Evolutionary conservation across 1,140 invertebrate genomes (phyloP).

Genomic region (Notospermus geniculatus): DNA sequence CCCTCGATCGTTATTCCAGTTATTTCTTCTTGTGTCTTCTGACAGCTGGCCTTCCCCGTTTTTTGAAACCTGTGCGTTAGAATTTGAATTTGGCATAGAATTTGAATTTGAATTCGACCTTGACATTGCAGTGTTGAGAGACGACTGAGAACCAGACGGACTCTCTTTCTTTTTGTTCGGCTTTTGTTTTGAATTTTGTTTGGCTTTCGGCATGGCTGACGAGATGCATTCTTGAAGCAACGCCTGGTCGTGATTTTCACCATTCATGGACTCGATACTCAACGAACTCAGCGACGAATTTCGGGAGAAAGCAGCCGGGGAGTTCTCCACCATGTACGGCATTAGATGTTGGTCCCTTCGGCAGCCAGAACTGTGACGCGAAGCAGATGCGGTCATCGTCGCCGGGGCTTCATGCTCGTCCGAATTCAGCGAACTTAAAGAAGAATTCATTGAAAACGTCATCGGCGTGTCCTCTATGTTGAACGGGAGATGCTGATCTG

Average conservation of each 20-base stretch:
- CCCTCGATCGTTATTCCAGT: too few species aligned
- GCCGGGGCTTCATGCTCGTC: constrained; percentile 12
- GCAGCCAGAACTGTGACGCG: background rate
- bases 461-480: constrained; percentile 66
- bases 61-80: too few species aligned
- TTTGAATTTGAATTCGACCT: constrained; percentile 6
- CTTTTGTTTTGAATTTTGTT: constrained; percentile 28
- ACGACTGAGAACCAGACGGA: background rate
- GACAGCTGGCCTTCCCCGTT: too few species aligned
- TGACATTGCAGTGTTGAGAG: background rate
- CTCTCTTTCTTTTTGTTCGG: background rate
- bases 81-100: too few species aligned
- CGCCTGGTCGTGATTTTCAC: constrained; percentile 62
- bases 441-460: constrained; percentile 61
- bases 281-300: constrained; percentile 57
- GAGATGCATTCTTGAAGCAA: constrained; percentile 79
- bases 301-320: constrained; percentile 65
- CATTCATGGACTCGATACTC: constrained; percentile 67
- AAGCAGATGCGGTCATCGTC: background rate
- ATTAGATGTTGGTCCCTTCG: background rate
- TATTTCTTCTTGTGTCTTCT: too few species aligned
- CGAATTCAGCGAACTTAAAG: constrained; percentile 38
- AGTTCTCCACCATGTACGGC: constrained; percentile 65
- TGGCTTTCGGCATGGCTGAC: constrained; percentile 68
- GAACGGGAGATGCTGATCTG: constrained; percentile 21